Evolutionary conservation across 2,797 vertebrate species (phyloP).

Genomic region (Echeneis naucrates): DNA sequence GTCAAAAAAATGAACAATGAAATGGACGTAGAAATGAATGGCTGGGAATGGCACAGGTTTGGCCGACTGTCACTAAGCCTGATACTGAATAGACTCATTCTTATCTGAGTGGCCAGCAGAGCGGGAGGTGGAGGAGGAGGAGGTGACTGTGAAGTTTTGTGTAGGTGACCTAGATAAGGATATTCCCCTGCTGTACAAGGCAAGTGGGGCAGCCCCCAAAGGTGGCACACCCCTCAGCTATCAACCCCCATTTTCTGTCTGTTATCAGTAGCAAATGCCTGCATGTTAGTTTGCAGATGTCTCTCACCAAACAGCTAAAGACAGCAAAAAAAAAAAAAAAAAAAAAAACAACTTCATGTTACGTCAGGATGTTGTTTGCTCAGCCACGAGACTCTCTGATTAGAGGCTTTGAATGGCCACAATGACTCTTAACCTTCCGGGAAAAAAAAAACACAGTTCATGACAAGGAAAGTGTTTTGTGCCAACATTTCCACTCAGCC

Average conservation of each 20-base stretch:
- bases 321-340: constrained; percentile 6
- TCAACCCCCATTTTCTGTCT: constrained; percentile 13
- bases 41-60: constrained; percentile 32
- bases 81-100: constrained; percentile 57
- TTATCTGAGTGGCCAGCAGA: constrained; percentile 59
- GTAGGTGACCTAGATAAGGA: constrained; percentile 73
- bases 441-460: neutral
- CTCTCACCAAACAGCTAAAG: neutral
- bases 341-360: constrained; percentile 12
- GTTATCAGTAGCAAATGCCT: constrained; percentile 41
- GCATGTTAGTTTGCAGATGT: constrained; percentile 43
- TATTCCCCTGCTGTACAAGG: constrained; percentile 23
- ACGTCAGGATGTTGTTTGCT: neutral
- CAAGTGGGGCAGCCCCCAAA: constrained; percentile 22
- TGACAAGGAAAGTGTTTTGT: neutral
- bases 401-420: neutral
- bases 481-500: neutral
- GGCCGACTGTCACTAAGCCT: constrained; percentile 26
- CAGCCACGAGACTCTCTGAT: neutral
- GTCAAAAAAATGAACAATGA: constrained; percentile 31
- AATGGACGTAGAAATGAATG: constrained; percentile 33
- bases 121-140: constrained; percentile 31
- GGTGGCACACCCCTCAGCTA: constrained; percentile 41
- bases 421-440: neutral
- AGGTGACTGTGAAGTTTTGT: constrained; percentile 20